Evolutionary conservation across 2,113 vertebrate species (phyloP), one percentile per base, ranked within the genome.

Genomic region (Oostethus manadensis): DNA sequence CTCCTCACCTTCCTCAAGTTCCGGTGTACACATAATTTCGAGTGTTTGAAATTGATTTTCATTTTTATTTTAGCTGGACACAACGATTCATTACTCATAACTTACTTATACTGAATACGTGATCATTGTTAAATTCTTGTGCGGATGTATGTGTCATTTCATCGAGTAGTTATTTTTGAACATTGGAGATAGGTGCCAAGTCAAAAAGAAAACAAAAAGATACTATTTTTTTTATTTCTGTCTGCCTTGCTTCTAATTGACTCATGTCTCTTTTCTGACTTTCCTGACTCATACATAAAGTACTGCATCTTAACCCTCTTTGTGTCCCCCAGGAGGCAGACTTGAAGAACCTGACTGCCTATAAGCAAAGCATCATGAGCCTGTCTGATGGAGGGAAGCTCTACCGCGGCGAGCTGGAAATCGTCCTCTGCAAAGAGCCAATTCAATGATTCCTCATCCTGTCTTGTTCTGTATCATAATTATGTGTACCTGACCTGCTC

Each of bases 371-470:
- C 79, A 93, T 98, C 90, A 94, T 99, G 96, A 94, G 91, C 29
- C 91, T 99, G 74, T 94, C 95, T 0, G 94, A 98, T 0, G 93
- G 91, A 0, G 96, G 96, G 9, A 96, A 93, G 74, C 94, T 99
- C 49, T 98, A 99, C 88, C 93, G 95, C 59, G 90, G 92, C 73
- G 96, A 98, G 71, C 88, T 99, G 89, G 96, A 98, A 82, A 93
- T 97, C 0, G 92, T 98, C 71, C 93, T 99, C 64, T 99, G 96
- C 88, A 92, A 77, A 15, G 96, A 98, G 72, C 91, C 94, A 20
- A 77, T 89, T 47, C 68, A 92, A 89, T 98, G 92, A 92, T 80
- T 78, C 21, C 50, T 64, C 46, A 51, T 60, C 4, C 0, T 59
- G 60, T 74, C 62, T 74, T 61, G 21, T 57, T 64, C 53, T 54